Evolutionary conservation across 2,113 vertebrate genomes (phyloP).

Genomic region (Mirounga angustirostris): DNA sequence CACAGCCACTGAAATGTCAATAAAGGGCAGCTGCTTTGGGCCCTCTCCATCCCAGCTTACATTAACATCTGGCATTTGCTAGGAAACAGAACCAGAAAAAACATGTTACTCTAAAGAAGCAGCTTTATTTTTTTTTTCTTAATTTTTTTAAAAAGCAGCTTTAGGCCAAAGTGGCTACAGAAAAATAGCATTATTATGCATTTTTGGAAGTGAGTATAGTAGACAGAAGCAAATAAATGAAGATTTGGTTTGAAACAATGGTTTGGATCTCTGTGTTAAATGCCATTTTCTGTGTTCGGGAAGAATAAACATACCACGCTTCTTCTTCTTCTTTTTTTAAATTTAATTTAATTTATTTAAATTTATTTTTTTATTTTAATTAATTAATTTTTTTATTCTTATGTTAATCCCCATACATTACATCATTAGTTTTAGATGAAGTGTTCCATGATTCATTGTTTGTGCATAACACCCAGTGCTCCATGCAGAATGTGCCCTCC

Average conservation of each 20-base stretch:
- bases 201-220: constrained; percentile 53
- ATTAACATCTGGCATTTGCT: constrained; percentile 98
- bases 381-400: too few species aligned
- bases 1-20: constrained; percentile 97
- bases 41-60: constrained; percentile 94
- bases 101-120: constrained; percentile 55
- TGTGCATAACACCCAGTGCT: too few species aligned
- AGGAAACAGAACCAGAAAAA: constrained; percentile 35
- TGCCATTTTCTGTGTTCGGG: neutral
- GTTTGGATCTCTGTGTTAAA: neutral
- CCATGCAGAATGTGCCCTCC: too few species aligned
- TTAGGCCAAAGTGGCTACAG: constrained; percentile 45
- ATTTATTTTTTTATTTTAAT: too few species aligned
- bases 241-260: neutral
- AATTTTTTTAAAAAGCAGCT: constrained; percentile 10
- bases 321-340: neutral
- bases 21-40: constrained; percentile 90
- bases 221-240: constrained; percentile 31
- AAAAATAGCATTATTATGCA: constrained; percentile 45
- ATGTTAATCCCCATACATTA: too few species aligned
- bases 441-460: too few species aligned
- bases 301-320: neutral
- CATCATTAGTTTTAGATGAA: too few species aligned
- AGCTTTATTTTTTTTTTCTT: neutral
- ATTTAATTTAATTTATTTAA: too few species aligned